A percentile compares a stretch with the other conserved stretches of the same genome.
Conservation (phyloP, 1,140 invertebrate genomes). For the Penaeus indicus region DNA sequence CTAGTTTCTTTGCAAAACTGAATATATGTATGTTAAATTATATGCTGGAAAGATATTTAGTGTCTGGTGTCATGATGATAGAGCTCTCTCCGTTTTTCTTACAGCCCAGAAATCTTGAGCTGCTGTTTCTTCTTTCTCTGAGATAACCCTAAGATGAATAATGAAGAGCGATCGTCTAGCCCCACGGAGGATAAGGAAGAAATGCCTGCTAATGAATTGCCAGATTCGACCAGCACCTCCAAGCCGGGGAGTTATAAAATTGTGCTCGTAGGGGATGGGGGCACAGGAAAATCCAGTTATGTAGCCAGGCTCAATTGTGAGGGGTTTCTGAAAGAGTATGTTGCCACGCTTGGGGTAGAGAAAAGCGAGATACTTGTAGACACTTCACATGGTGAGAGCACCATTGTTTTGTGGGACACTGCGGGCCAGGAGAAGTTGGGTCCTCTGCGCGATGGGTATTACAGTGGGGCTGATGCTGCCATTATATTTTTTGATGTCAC, state of each 20-base stretch:
- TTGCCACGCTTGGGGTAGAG: conserved; percentile 99
- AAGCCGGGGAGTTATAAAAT: conserved; percentile 94
- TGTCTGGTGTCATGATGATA: no score
- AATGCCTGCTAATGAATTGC: not conserved
- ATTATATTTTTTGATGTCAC: conserved; percentile 99
- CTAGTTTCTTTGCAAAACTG: no score
- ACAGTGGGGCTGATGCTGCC: conserved; percentile 99
- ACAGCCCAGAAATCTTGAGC: no score
- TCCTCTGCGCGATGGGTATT: conserved; percentile 98
- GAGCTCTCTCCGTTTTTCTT: no score
- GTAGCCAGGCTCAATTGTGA: conserved; percentile 99
- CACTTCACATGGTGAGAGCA: conserved; percentile 74
- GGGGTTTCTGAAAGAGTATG: conserved; percentile 99
- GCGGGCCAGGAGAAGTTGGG: conserved; percentile 99
- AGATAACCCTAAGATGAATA: no score
- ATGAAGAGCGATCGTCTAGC: no score
- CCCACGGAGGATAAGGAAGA: no score
- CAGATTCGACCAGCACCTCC: conserved; percentile 70
- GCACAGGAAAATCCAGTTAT: conserved; percentile 99
- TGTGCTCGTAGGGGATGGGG: conserved; percentile 98
- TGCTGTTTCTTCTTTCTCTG: no score
- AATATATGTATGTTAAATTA: no score
- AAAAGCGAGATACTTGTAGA: conserved; percentile 98
- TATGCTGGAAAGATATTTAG: no score
- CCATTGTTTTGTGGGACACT: conserved; percentile 99